A percentile compares a stretch with the other conserved stretches of the same genome.
Conservation (phyloP, 2,797 vertebrate species). For the Cichlasoma orientale region DNA sequence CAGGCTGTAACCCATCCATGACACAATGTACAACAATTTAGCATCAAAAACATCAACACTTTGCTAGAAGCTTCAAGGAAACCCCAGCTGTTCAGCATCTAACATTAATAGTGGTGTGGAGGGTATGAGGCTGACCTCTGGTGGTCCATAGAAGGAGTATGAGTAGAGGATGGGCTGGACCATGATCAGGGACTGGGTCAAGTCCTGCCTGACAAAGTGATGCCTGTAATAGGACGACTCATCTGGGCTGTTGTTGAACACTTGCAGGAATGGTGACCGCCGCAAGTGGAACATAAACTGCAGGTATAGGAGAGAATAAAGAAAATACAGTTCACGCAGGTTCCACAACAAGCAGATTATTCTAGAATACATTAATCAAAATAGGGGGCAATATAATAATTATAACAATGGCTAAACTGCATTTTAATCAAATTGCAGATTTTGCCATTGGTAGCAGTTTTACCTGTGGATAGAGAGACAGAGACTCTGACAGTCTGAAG, state of each 20-base stretch:
- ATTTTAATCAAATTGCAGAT: not conserved
- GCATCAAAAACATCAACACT: not conserved
- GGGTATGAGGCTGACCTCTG: slow-evolving; percentile 86
- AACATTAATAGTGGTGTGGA: not conserved
- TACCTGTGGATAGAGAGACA: slow-evolving; percentile 98
- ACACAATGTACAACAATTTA: not conserved
- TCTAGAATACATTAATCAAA: not conserved
- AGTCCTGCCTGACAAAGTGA: slow-evolving; percentile 94
- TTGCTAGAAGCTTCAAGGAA: not conserved
- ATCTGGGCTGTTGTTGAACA: slow-evolving; percentile 98
- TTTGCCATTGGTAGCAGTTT: slow-evolving; percentile 25
- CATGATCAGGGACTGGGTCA: slow-evolving; percentile 98
- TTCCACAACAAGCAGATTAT: not conserved
- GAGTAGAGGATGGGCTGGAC: slow-evolving; percentile 97
- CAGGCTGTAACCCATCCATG: slow-evolving; percentile 81
- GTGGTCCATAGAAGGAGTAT: slow-evolving; percentile 96
- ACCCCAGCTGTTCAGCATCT: not conserved
- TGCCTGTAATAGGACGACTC: slow-evolving; percentile 96
- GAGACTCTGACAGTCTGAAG: slow-evolving; percentile 93
- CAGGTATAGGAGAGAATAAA: not conserved
- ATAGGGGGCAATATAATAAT: not conserved
- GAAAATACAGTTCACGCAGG: not conserved
- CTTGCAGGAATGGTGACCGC: slow-evolving; percentile 95
- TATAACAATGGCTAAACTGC: not conserved
- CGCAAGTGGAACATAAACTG: slow-evolving; percentile 99